These are phyloP conservation scores for Ceratina calcarata DNA, from an alignment of 1,140 invertebrate genomes.

Conservation along the genomic window DNA sequence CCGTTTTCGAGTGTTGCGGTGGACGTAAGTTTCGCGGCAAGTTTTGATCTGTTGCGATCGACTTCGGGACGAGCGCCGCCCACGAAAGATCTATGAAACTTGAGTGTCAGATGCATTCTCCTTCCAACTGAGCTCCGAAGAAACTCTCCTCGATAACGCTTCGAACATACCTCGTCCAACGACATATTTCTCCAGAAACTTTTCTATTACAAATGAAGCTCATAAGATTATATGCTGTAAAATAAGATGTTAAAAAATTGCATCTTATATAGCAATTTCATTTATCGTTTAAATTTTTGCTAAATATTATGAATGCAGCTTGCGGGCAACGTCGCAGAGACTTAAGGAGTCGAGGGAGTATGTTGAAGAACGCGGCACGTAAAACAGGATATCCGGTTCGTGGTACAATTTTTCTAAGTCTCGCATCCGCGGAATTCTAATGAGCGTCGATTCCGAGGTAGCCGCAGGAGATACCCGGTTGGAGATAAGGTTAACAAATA, in stretches of 20 bases:
- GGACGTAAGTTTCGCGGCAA: slow-evolving; percentile 49
- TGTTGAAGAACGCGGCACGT: neutral
- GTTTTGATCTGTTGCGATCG: slow-evolving; percentile 49
- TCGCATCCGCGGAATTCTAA: slow-evolving; percentile 17
- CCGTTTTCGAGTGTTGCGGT: slow-evolving; percentile 20
- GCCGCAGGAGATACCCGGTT: neutral
- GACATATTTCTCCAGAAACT: neutral
- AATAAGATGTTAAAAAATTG: too few relatives aligned
- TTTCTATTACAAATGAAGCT: neutral
- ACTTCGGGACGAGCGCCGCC: slow-evolving; percentile 16
- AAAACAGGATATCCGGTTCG: neutral
- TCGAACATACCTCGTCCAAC: neutral
- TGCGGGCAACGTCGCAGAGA: too few relatives aligned
- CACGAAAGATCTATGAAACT: slow-evolving; percentile 32
- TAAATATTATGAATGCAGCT: too few relatives aligned
- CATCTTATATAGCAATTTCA: too few relatives aligned
- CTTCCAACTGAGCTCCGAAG: slow-evolving; percentile 39
- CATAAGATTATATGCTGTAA: neutral
- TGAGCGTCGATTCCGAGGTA: neutral
- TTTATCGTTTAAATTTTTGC: too few relatives aligned
- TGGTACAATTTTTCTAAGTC: slow-evolving; percentile 5
- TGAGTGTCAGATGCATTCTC: slow-evolving; percentile 55
- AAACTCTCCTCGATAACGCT: slow-evolving; percentile 20
- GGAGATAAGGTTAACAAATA: slow-evolving; percentile 33
- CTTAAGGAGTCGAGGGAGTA: too few relatives aligned